Percentiles rank a stretch among this genome's conserved stretches.
Evolutionary conservation across 2,113 vertebrate species (phyloP).

Genomic region (Macquaria ambigua): DNA sequence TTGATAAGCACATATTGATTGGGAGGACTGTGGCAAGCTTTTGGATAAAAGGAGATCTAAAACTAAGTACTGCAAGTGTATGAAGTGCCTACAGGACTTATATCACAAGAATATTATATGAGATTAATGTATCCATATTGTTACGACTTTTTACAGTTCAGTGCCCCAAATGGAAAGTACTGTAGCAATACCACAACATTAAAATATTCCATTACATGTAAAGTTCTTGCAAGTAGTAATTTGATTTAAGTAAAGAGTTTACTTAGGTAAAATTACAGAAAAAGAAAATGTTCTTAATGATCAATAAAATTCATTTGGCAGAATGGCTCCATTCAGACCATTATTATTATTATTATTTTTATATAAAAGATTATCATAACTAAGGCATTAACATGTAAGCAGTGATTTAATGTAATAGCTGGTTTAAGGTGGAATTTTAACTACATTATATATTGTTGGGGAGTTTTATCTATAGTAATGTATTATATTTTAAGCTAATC

Average conservation of each 20-base stretch:
- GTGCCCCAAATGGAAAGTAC: background rate
- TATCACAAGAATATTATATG: background rate
- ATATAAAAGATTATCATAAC: too few relatives aligned
- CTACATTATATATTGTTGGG: too few relatives aligned
- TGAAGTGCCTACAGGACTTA: background rate
- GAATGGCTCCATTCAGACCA: background rate
- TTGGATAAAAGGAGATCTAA: constrained; percentile 32
- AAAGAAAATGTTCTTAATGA: background rate
- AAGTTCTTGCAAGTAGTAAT: background rate
- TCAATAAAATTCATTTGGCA: background rate
- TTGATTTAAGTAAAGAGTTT: background rate
- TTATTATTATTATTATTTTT: too few relatives aligned
- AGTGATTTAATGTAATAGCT: too few relatives aligned
- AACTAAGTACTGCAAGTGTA: background rate
- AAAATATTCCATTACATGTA: background rate
- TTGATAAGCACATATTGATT: constrained; percentile 61
- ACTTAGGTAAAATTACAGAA: background rate
- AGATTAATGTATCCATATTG: background rate
- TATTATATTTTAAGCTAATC: too few relatives aligned
- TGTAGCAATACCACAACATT: background rate
- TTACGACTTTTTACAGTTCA: constrained; percentile 1
- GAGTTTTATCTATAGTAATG: too few relatives aligned
- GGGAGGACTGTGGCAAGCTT: constrained; percentile 3
- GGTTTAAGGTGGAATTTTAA: too few relatives aligned
- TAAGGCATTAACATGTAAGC: too few relatives aligned